Evolutionary conservation across 92 coral and sea anemone genomes (phyloP).

Genomic region (Blastomussa wellsi): DNA sequence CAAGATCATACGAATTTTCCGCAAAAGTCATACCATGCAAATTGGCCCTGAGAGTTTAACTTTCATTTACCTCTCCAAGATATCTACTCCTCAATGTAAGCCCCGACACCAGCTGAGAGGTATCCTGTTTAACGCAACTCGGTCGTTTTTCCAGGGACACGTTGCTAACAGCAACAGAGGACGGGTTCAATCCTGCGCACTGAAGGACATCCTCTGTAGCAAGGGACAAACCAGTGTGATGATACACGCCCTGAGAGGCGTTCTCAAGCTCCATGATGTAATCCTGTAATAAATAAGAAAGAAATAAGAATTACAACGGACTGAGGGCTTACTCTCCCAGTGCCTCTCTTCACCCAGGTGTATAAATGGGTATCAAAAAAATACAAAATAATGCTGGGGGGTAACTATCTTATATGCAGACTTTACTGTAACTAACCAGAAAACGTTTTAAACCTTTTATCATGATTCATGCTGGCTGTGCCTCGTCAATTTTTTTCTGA

Average conservation of each 20-base stretch:
- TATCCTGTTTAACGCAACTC: slow-evolving; percentile 83
- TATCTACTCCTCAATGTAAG: slow-evolving; percentile 84
- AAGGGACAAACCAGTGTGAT: slow-evolving; percentile 91
- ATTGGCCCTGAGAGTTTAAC: too few relatives aligned
- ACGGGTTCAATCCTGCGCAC: slow-evolving; percentile 74
- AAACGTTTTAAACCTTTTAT: too few relatives aligned
- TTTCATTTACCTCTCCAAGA: slow-evolving; percentile 73
- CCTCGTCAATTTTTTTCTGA: too few relatives aligned
- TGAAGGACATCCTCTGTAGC: slow-evolving; percentile 87
- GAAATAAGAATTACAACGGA: background rate
- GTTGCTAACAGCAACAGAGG: slow-evolving; percentile 75
- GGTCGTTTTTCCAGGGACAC: slow-evolving; percentile 84
- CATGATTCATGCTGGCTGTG: too few relatives aligned
- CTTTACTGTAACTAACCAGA: too few relatives aligned
- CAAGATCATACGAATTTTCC: too few relatives aligned
- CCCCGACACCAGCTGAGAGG: slow-evolving; percentile 78
- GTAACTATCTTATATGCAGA: too few relatives aligned
- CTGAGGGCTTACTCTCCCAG: too few relatives aligned
- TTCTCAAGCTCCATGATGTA: slow-evolving; percentile 83
- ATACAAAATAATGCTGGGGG: too few relatives aligned
- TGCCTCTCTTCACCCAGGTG: too few relatives aligned
- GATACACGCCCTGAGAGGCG: slow-evolving; percentile 59
- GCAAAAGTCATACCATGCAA: too few relatives aligned
- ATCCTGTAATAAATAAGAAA: slow-evolving; percentile 54
- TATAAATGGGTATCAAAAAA: too few relatives aligned